phyloP scores from a whole-genome alignment of 2,113 vertebrate genomes.

The Calidris pugnax region DNA sequence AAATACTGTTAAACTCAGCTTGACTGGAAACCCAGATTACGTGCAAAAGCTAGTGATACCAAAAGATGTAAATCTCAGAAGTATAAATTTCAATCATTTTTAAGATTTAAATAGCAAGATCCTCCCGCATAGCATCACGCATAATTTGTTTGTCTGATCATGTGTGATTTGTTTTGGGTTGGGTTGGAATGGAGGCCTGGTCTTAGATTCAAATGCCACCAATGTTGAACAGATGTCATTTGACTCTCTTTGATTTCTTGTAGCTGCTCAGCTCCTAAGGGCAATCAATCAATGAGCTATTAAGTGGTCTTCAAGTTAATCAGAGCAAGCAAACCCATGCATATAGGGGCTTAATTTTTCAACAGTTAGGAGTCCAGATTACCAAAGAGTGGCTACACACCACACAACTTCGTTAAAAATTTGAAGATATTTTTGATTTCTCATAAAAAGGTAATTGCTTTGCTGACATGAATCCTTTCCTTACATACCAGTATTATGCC shows the following conservation, averaged over 20 bases:
- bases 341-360: background rate
- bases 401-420: background rate
- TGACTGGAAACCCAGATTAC: background rate
- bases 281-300: background rate
- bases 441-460: background rate
- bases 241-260: background rate
- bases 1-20: background rate
- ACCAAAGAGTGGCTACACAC: background rate
- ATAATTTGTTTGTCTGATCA: background rate
- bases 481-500: background rate
- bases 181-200: background rate
- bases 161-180: background rate
- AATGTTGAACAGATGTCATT: background rate
- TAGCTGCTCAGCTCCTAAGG: background rate
- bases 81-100: background rate
- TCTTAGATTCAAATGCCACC: background rate
- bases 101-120: background rate
- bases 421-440: background rate
- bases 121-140: background rate
- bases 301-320: background rate
- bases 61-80: background rate
- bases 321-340: background rate
- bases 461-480: background rate
- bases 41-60: background rate
- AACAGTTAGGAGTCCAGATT: background rate